Percentiles rank a stretch among this genome's conserved stretches.
Conservation (phyloP, 2,113 vertebrate genomes). For the Sapajus apella region DNA sequence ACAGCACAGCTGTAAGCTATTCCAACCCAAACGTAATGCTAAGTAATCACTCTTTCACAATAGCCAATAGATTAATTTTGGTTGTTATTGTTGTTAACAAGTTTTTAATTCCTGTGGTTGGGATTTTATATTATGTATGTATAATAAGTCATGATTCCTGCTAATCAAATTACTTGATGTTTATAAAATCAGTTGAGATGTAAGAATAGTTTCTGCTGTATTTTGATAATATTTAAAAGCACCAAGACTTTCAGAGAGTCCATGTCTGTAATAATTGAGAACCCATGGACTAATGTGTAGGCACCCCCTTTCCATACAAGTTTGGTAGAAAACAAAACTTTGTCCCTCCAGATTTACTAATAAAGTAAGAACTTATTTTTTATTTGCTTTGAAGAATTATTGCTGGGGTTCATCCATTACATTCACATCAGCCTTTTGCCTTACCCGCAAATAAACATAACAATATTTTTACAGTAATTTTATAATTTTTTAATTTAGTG, state of each 20-base stretch:
- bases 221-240: neutral
- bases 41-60: neutral
- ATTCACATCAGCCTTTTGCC: neutral
- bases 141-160: neutral
- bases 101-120: neutral
- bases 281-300: neutral
- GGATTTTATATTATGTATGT: neutral
- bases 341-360: neutral
- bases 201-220: neutral
- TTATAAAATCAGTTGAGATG: neutral
- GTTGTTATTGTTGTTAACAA: neutral
- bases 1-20: neutral
- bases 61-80: neutral
- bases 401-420: neutral
- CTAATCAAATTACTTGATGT: neutral
- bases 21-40: neutral
- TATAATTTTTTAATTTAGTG: neutral
- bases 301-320: neutral
- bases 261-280: neutral
- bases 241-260: neutral
- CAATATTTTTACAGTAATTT: neutral
- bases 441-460: neutral
- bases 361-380: neutral
- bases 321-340: neutral
- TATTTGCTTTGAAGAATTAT: slow-evolving; percentile 6